Base-by-base conservation (phyloP, 1,140 invertebrate genomes). In the Drosophila repletoides region DNA sequence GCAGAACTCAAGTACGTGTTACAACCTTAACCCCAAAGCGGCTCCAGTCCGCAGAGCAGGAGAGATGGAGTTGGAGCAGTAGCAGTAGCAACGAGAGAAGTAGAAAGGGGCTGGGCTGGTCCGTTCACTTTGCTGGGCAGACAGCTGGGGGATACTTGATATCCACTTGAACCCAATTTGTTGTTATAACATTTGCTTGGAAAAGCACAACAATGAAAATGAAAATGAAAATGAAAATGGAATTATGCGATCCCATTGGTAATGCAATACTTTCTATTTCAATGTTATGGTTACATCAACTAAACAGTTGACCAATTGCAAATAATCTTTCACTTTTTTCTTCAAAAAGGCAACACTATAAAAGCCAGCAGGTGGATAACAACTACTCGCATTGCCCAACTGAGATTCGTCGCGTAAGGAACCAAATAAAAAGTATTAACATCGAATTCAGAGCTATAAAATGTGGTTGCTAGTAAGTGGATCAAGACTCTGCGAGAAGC, bases 281-380 rank as follows among this genome's bases (percentile, higher is more conserved):
- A 70, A 87, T 86, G 76, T 73, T 84, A 72, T 84, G 79, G 79
- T 86, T 84, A 86, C 81, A 84, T 86, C 80, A 84, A 83, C 75
- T 43, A 9, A 17, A 28, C 67, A 52, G 15, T 28, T 63, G 72
- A 79, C 76, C 76, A 65, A 61, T 58, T 60, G 76, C 79, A 34
- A 33, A 31, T 51, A 40, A 51, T 86, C 80, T 86, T 86, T 86
- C 80, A 80, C 80, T 86, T 74, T 71, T 66, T 22, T 19, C 45
- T 33, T 60, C 68, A 26, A 21, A 19, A 29, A 15, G 28, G 15
- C 15, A 1, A 15, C n/a, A n/a, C 58, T 84, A 84, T 84, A 84
- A 79, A 84, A 84, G 34, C 17, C 38, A 36, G 2, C 40, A 4
- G 7, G 36, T 15, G 6, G 31, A 64, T 52, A 29, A 67, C 60